Evolutionary conservation across 2,113 vertebrate genomes (phyloP).

Genomic region (Abramis brama): DNA sequence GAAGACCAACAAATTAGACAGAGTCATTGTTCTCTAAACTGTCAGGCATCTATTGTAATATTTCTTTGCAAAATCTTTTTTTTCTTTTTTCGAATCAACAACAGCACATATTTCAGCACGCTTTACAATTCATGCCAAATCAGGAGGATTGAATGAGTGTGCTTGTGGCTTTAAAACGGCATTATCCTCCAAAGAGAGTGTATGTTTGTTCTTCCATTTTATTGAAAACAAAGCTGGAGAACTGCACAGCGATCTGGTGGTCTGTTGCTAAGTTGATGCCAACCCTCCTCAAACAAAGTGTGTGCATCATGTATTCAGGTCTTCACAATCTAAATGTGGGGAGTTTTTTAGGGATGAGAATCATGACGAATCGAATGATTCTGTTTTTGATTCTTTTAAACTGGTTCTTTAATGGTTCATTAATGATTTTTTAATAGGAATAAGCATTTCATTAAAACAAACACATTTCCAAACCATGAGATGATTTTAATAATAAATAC

Average conservation of each 20-base stretch:
- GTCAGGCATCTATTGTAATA: not conserved
- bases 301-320: not conserved
- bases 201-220: conserved; percentile 4
- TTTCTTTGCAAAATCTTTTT: not conserved
- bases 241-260: not conserved
- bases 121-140: not conserved
- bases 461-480: not conserved
- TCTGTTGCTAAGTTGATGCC: not conserved
- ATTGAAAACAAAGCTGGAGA: not conserved
- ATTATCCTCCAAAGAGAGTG: conserved; percentile 4
- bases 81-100: not conserved
- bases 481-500: not conserved
- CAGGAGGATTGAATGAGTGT: not conserved
- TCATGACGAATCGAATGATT: not conserved
- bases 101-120: not conserved
- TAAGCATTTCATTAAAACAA: not conserved
- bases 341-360: not conserved
- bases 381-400: not conserved
- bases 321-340: not conserved
- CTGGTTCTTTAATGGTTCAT: not conserved
- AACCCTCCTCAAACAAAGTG: not conserved
- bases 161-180: not conserved
- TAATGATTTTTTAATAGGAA: not conserved
- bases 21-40: not conserved
- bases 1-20: not conserved